phyloP scores from a whole-genome alignment of 2,113 vertebrate species.

The Cathartes aura region DNA sequence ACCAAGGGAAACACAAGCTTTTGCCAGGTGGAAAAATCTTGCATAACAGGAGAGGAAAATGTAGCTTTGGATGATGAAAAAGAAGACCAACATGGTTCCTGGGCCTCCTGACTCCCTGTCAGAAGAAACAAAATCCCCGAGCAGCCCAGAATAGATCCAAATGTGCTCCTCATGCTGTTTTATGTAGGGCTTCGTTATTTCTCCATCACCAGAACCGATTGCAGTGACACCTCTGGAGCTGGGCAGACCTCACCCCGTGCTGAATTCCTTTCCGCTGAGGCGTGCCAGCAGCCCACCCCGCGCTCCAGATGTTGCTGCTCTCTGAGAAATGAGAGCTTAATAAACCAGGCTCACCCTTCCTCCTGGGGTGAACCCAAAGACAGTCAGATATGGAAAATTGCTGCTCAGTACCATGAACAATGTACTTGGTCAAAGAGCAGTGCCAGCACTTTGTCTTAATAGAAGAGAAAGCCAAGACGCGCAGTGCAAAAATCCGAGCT shows the following conservation, averaged over 20 bases:
- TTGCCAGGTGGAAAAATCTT: background rate
- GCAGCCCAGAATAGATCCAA: background rate
- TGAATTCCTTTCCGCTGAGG: conserved; percentile 72
- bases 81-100: background rate
- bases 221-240: conserved; percentile 79
- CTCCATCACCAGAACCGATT: conserved; percentile 66
- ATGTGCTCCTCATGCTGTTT: background rate
- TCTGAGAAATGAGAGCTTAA: conserved; percentile 75
- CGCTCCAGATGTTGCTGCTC: conserved; percentile 78
- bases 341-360: conserved; percentile 79
- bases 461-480: conserved; percentile 59
- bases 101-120: background rate
- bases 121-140: conserved; percentile 40
- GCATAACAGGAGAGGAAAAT: background rate
- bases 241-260: conserved; percentile 71
- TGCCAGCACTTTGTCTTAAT: conserved; percentile 72
- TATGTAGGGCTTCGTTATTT: conserved; percentile 56
- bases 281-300: conserved; percentile 71
- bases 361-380: conserved; percentile 79
- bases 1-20: background rate
- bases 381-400: conserved; percentile 74
- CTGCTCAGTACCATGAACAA: conserved; percentile 74
- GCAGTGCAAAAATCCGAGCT: conserved; percentile 59
- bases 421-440: conserved; percentile 44
- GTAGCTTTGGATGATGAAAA: background rate